A percentile compares a stretch with the other conserved stretches of the same genome.
phyloP scores from a whole-genome alignment of 2,888 invertebrate genomes.

The Drosophila formosana region DNA sequence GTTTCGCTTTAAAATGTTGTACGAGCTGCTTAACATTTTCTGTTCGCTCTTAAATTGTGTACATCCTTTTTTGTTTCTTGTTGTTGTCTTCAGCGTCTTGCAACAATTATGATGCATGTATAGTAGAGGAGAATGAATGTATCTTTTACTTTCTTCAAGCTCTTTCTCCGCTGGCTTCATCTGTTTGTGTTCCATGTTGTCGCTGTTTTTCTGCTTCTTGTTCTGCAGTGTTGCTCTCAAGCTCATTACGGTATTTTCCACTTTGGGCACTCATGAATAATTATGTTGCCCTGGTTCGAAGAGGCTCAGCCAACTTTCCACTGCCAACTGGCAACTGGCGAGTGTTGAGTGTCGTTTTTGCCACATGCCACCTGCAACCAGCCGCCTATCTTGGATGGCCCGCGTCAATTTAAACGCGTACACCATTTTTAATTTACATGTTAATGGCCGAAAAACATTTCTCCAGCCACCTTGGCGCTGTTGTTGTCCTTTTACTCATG shows the following conservation, averaged over 20 bases:
- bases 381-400: constrained; percentile 14
- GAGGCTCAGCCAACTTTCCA: constrained; percentile 33
- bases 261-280: constrained; percentile 72
- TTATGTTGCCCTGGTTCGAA: constrained; percentile 59
- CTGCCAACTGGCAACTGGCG: constrained; percentile 12
- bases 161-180: constrained; percentile 39
- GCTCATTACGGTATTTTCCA: constrained; percentile 71
- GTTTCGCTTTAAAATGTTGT: constrained; percentile 25
- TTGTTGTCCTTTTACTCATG: constrained; percentile 39
- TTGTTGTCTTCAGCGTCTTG: constrained; percentile 12
- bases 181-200: constrained; percentile 56
- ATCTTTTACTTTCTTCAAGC: constrained; percentile 12
- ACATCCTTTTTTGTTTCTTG: constrained; percentile 17
- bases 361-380: constrained; percentile 13
- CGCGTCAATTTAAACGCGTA: constrained; percentile 64
- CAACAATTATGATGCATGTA: constrained; percentile 52
- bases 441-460: constrained; percentile 66
- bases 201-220: constrained; percentile 32
- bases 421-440: constrained; percentile 72
- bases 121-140: not conserved
- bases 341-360: not conserved
- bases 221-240: constrained; percentile 40
- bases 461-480: constrained; percentile 34
- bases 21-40: constrained; percentile 19
- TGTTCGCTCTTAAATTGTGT: constrained; percentile 22